Percentiles rank a stretch among this genome's conserved stretches.
Conservation (phyloP, 2,888 invertebrate genomes). For the Muscina levida region DNA sequence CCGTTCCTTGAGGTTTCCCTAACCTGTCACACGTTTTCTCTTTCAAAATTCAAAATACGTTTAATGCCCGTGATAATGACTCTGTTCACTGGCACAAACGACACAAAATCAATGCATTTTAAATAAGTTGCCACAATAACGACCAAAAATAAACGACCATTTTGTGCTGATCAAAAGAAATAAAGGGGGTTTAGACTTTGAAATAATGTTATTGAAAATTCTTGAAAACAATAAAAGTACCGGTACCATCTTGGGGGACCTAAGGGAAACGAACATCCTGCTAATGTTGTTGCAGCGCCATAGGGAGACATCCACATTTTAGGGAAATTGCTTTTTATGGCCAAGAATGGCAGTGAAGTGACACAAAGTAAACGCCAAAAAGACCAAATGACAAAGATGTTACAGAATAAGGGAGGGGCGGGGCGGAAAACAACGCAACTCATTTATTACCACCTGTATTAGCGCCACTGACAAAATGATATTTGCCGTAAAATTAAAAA, state of each 20-base stretch:
- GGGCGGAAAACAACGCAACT: neutral
- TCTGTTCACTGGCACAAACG: neutral
- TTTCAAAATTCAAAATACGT: neutral
- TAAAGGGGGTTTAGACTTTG: neutral
- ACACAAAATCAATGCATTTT: conserved; percentile 22
- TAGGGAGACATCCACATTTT: conserved; percentile 1
- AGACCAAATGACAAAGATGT: neutral
- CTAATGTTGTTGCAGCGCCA: neutral
- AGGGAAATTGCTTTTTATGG: conserved; percentile 26
- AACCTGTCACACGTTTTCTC: conserved; percentile 8
- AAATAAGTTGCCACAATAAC: conserved; percentile 30
- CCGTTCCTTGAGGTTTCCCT: too few relatives aligned
- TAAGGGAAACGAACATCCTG: too few relatives aligned
- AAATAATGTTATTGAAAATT: neutral
- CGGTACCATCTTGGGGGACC: too few relatives aligned
- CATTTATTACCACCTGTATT: conserved; percentile 6
- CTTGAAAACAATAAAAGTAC: neutral
- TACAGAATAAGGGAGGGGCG: neutral
- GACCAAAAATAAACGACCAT: conserved; percentile 7
- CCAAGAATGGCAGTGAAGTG: neutral
- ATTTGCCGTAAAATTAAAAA: neutral
- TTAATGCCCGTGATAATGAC: conserved; percentile 37
- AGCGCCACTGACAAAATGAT: conserved; percentile 10
- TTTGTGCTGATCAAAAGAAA: neutral
- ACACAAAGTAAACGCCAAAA: too few relatives aligned